Conservation (phyloP, 2,888 invertebrate genomes). For the Crioceris asparagi region DNA sequence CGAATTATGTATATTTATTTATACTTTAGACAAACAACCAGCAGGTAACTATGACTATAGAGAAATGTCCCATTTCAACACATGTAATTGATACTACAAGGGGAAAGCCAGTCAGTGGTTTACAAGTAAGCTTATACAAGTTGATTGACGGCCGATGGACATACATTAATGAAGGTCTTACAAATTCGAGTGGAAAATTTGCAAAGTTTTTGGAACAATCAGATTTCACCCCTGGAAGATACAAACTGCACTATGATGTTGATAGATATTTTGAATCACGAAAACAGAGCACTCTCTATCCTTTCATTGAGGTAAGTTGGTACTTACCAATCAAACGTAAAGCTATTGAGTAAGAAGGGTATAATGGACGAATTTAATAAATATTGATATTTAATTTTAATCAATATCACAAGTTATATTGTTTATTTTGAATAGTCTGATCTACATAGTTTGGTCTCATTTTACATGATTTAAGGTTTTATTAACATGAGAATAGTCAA, state of each 20-base stretch:
- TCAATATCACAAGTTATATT: neutral
- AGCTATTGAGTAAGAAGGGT: no score
- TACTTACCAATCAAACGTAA: neutral
- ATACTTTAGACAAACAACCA: neutral
- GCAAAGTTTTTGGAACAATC: slow-evolving; percentile 49
- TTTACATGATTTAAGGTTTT: no score
- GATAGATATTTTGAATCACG: slow-evolving; percentile 55
- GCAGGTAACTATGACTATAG: no score
- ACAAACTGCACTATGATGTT: slow-evolving; percentile 65
- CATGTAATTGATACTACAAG: slow-evolving; percentile 64
- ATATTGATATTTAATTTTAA: slow-evolving; percentile 1
- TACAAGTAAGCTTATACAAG: slow-evolving; percentile 59
- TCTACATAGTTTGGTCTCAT: no score
- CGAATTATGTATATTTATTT: no score
- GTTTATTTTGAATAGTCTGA: no score
- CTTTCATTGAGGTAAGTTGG: slow-evolving; percentile 57
- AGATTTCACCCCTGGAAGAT: slow-evolving; percentile 54
- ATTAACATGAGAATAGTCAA: no score
- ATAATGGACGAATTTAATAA: no score
- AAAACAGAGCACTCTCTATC: slow-evolving; percentile 57
- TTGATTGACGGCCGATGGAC: slow-evolving; percentile 56
- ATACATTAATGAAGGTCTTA: slow-evolving; percentile 50
- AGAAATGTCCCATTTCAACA: slow-evolving; percentile 54
- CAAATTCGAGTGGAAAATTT: slow-evolving; percentile 57
- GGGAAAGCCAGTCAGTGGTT: slow-evolving; percentile 54